Evolutionary conservation across 2,797 vertebrate species (phyloP).

Genomic region (Poecilia gillii): DNA sequence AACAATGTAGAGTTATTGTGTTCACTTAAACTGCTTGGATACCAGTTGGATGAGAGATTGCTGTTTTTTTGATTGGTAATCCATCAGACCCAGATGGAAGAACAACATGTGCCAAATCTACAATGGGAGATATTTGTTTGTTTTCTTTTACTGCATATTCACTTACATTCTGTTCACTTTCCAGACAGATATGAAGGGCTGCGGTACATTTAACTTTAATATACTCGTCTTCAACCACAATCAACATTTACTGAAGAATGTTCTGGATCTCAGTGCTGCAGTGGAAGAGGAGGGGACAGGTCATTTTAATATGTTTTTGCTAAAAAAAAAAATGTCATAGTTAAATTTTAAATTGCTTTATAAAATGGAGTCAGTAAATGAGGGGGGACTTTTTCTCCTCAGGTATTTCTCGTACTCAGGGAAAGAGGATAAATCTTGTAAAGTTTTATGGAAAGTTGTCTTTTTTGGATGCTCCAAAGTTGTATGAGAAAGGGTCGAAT

Average conservation of each 20-base stretch:
- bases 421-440: neutral
- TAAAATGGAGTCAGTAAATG: neutral
- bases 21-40: neutral
- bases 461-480: constrained; percentile 61
- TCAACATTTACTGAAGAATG: neutral
- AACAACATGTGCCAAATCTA: too few relatives aligned
- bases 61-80: too few relatives aligned
- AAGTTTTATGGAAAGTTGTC: constrained; percentile 47
- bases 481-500: constrained; percentile 43
- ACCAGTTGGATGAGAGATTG: too few relatives aligned
- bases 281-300: constrained; percentile 73
- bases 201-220: constrained; percentile 13
- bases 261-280: constrained; percentile 14
- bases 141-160: neutral
- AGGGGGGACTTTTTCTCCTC: neutral
- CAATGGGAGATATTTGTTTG: neutral
- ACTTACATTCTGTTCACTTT: neutral
- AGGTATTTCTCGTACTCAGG: constrained; percentile 27
- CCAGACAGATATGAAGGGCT: constrained; percentile 20
- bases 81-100: too few relatives aligned
- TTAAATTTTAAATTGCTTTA: neutral
- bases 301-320: neutral
- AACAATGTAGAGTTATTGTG: neutral
- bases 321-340: too few relatives aligned
- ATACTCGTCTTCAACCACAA: constrained; percentile 21